These are phyloP conservation scores for Idaea aversata DNA, from an alignment of 2,888 invertebrate genomes.

Conservation along the genomic window DNA sequence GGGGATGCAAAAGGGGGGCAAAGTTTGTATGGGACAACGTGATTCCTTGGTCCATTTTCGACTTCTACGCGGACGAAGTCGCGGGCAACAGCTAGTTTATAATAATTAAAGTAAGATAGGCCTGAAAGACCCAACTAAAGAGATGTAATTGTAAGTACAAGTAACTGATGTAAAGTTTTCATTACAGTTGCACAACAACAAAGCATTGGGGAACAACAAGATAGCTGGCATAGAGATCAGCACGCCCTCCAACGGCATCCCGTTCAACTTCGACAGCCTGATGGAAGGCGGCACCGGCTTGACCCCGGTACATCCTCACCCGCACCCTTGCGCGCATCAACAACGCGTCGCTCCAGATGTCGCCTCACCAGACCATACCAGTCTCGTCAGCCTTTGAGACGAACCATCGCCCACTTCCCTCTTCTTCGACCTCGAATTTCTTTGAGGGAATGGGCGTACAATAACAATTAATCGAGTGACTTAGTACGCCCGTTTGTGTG, in stretches of 20 bases:
- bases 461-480: not conserved
- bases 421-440: constrained; percentile 38
- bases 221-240: constrained; percentile 91
- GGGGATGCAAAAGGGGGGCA: no score
- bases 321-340: constrained; percentile 89
- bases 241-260: constrained; percentile 92
- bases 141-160: not conserved
- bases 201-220: constrained; percentile 76
- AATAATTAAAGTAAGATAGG: no score
- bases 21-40: no score
- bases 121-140: not conserved
- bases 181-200: constrained; percentile 73
- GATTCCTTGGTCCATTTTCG: no score
- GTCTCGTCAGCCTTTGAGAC: constrained; percentile 91
- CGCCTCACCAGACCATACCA: constrained; percentile 87
- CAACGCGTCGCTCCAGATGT: constrained; percentile 86
- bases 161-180: constrained; percentile 1
- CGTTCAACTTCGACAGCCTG: constrained; percentile 94
- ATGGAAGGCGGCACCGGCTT: constrained; percentile 96
- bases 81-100: no score
- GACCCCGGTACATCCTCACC: constrained; percentile 86
- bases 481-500: not conserved
- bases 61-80: no score
- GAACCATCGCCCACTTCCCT: constrained; percentile 35
- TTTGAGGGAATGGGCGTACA: not conserved